These are phyloP conservation scores for Parelbella ahira DNA, from an alignment of 2,888 invertebrate species.

Conservation along the genomic window DNA sequence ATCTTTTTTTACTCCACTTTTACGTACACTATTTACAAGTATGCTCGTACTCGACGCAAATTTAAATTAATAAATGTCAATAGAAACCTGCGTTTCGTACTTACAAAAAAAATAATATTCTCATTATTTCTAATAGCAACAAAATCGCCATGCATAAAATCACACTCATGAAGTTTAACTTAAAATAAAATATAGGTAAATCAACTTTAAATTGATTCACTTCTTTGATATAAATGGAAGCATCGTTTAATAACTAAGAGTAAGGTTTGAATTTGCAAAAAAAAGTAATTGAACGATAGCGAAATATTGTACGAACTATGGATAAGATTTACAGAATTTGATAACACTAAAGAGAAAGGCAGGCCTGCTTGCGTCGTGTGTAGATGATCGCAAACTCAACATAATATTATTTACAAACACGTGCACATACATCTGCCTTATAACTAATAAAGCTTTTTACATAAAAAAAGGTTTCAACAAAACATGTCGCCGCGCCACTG, in stretches of 20 bases:
- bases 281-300: no score
- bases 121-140: conserved; percentile 64
- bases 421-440: conserved; percentile 65
- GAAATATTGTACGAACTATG: background rate
- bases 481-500: conserved; percentile 50
- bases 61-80: conserved; percentile 58
- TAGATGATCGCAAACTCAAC: conserved; percentile 53
- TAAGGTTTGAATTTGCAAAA: conserved; percentile 48
- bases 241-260: conserved; percentile 75
- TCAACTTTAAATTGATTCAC: conserved; percentile 74
- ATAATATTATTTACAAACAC: conserved; percentile 68
- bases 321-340: conserved; percentile 5
- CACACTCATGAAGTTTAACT: conserved; percentile 72
- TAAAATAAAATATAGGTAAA: conserved; percentile 66
- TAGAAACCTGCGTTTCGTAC: conserved; percentile 59
- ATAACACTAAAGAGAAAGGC: conserved; percentile 24
- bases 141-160: conserved; percentile 71
- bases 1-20: conserved; percentile 28
- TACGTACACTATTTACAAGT: conserved; percentile 72
- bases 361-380: conserved; percentile 25
- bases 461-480: conserved; percentile 62
- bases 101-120: conserved; percentile 55
- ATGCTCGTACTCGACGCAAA: conserved; percentile 57
- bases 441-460: conserved; percentile 78
- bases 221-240: conserved; percentile 81